Percentiles rank a stretch among this genome's conserved stretches.
These are phyloP conservation scores for Philereme vetulata DNA, from an alignment of 2,888 invertebrate species.

Conservation along the genomic window DNA sequence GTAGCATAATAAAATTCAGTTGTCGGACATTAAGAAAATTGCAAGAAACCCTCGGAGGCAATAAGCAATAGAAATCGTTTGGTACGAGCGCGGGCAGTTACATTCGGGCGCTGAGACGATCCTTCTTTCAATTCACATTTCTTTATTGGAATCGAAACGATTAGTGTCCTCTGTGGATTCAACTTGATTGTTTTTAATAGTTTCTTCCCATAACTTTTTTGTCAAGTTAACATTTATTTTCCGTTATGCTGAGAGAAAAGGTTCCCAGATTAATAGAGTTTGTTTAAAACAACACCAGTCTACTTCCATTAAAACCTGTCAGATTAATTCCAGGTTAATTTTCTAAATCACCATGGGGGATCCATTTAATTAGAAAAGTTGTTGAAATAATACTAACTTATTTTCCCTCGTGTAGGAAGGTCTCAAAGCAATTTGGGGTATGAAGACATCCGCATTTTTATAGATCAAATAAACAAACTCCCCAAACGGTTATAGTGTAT, in stretches of 20 bases:
- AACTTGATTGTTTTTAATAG: conserved; percentile 43
- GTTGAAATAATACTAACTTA: conserved; percentile 30
- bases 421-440: conserved; percentile 29
- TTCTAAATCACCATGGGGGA: conserved; percentile 27
- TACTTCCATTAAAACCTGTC: neutral
- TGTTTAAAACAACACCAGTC: neutral
- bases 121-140: conserved; percentile 71
- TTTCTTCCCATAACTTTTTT: conserved; percentile 17
- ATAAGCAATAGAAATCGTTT: conserved; percentile 75
- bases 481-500: conserved; percentile 32
- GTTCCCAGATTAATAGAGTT: neutral
- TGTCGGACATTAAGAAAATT: conserved; percentile 72
- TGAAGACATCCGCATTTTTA: conserved; percentile 26
- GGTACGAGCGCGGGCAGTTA: conserved; percentile 69
- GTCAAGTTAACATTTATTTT: neutral
- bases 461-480: conserved; percentile 30
- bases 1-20: conserved; percentile 65
- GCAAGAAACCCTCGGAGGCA: conserved; percentile 66
- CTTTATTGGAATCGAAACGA: conserved; percentile 67
- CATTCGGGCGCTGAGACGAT: conserved; percentile 62
- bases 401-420: conserved; percentile 23
- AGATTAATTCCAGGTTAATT: conserved; percentile 17
- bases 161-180: conserved; percentile 54
- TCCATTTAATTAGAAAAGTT: conserved; percentile 32
- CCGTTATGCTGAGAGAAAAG: neutral